Base-by-base conservation (phyloP, 2,113 vertebrate genomes). In the Anarrhichthys ocellatus region DNA sequence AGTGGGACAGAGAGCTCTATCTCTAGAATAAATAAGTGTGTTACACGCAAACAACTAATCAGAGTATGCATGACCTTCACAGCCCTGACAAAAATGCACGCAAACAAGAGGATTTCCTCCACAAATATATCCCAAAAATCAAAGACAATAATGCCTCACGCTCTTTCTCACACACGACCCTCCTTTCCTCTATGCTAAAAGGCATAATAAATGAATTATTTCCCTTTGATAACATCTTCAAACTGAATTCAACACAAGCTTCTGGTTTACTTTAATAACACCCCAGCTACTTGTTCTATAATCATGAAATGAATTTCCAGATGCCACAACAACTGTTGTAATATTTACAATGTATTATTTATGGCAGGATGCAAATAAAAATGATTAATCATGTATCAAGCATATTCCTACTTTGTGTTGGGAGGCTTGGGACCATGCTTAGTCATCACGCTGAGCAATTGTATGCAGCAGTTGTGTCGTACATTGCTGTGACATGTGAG, bases 161-260 rank as follows among this genome's bases (percentile, higher is more conserved):
- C 72, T 2, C 71, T 48, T 56, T 20, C 34, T 76, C 64, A 72
- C 73, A 50, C 40, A 17, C 7, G 44, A 54, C 68, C 27, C 38
- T 75, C 38, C 64, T 73, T 75, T 81, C 38, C 50, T 66, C 66
- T 32, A 66, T 68, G 73, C 61, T 34, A 76, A 82, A 87, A 85
- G 32, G 79, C 82, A 73, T 84, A 67, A 73, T 87, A 86, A 90
- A 92, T 91, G 13, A 90, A 76, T 82, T 20, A 85, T 65, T 79
- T 74, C 38, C 58, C 85, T 85, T 89, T 83, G 68, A 93, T 88
- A 81, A 62, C 24, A 15, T 68, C 89, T 91, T 91, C 88, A 92
- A 90, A 90, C 78, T 62, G 73, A 91, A 91, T 92, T 79, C 56
- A 82, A 70, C 64, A 63, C 74, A 63, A 68, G 81, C 73, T 52